Evolutionary conservation across 2,888 invertebrate species (phyloP), one percentile per base, ranked within the genome.

Genomic region (Tubulanus polymorphus): DNA sequence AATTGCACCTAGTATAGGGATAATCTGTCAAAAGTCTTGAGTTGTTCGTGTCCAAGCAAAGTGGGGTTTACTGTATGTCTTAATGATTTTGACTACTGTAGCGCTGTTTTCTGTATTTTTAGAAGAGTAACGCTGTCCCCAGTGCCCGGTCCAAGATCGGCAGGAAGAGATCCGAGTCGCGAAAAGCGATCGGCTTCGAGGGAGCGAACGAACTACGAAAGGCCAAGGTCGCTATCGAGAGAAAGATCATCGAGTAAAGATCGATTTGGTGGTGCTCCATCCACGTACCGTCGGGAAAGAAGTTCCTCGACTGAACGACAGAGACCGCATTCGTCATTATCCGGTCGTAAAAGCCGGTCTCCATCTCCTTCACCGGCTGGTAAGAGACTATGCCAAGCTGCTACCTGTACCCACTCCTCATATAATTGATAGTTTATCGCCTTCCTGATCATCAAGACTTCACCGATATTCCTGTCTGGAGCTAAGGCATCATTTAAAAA

Each of bases 321-420:
- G 5, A 18, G 6, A 41, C 5, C 20, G 15, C 20, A 41, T 8
- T 23, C 20, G 20, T 20, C 20, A 20, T 8, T 41, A 23, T 18
- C 23, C 6, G n/a, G n/a, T n/a, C n/a, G n/a, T n/a, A n/a, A n/a
- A 12, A 70, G 68, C 57, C 60, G 69, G 6, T 65, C 67, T 23
- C 72, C 72, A 10, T 67, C 65, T 18, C 65, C 65, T 1, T 64
- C 70, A 25, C 70, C 71, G 15, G 62, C 68, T 60, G 69, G 71
- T 68, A n/a, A n/a, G n/a, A n/a, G n/a, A n/a, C n/a, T n/a, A n/a
- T n/a, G n/a, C n/a, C n/a, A n/a, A n/a, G n/a, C n/a, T n/a, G n/a
- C n/a, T n/a, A n/a, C n/a, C n/a, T n/a, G n/a, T n/a, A n/a, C n/a
- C n/a, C n/a, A n/a, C n/a, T n/a, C n/a, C n/a, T n/a, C n/a, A n/a